A percentile compares a stretch with the other conserved stretches of the same genome.
Conservation (phyloP, 2,797 vertebrate genomes). For the Aselliscus stoliczkanus region DNA sequence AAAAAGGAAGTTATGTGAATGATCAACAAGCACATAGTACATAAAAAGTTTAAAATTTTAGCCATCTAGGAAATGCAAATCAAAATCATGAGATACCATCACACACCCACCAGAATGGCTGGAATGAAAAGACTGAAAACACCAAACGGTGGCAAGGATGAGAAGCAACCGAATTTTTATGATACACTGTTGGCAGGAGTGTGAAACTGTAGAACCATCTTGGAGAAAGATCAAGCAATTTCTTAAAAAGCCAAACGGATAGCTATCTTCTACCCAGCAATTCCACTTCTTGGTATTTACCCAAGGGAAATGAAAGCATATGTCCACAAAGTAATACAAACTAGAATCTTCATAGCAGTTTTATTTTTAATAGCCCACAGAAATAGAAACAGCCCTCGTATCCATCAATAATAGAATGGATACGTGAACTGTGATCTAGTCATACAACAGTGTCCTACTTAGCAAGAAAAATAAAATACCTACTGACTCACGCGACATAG, state of each 20-base stretch:
- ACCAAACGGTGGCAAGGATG: not conserved
- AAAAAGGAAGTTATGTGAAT: not conserved
- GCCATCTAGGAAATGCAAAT: slow-evolving; percentile 6
- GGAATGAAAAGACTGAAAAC: not conserved
- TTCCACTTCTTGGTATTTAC: not conserved
- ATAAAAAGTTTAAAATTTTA: slow-evolving; percentile 18
- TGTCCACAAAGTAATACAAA: not conserved
- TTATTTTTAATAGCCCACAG: not conserved
- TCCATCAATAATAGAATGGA: not conserved
- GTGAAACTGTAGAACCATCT: not conserved
- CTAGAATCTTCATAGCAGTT: not conserved
- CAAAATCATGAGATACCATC: not conserved
- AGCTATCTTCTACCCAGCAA: not conserved
- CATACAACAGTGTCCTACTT: not conserved
- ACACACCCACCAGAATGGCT: not conserved
- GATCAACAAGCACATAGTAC: not conserved
- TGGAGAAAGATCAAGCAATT: not conserved
- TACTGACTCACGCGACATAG: not conserved
- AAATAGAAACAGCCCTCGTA: not conserved
- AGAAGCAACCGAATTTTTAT: not conserved
- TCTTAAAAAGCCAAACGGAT: not conserved
- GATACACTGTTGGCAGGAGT: not conserved
- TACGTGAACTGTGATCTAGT: not conserved
- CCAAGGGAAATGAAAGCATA: not conserved
- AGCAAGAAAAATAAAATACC: not conserved